A percentile compares a stretch with the other conserved stretches of the same genome.
Conservation (phyloP, 2,888 invertebrate species). For the Myathropa florea region DNA sequence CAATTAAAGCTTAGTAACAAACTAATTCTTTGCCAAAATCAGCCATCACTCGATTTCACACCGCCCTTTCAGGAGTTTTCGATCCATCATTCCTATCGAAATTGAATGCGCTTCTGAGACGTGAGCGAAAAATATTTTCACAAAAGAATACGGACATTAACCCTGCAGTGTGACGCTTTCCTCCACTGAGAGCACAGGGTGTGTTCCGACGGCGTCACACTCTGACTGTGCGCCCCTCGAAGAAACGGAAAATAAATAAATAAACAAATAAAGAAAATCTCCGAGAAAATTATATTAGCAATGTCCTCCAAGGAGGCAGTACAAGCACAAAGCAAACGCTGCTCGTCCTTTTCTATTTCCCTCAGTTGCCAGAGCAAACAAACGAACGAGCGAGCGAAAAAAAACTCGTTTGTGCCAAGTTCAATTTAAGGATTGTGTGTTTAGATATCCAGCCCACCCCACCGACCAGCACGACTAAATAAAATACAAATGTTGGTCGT, state of each 20-base stretch:
- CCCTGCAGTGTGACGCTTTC: slow-evolving; percentile 7
- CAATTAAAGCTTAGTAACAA: no score
- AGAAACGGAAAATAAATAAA: slow-evolving; percentile 47
- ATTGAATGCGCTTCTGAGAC: no score
- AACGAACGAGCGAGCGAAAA: slow-evolving; percentile 5
- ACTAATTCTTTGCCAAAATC: no score
- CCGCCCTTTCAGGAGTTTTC: no score
- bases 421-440: slow-evolving; percentile 59
- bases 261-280: slow-evolving; percentile 48
- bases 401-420: slow-evolving; percentile 48
- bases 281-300: slow-evolving; percentile 54
- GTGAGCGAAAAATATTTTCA: not conserved
- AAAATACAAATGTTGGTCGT: slow-evolving; percentile 61
- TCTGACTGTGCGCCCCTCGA: not conserved
- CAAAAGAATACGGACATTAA: slow-evolving; percentile 34
- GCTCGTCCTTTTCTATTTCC: slow-evolving; percentile 27
- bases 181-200: no score
- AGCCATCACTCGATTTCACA: no score
- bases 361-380: slow-evolving; percentile 37
- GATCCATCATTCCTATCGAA: no score
- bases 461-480: slow-evolving; percentile 14
- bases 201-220: not conserved
- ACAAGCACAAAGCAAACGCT: slow-evolving; percentile 39
- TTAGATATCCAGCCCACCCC: slow-evolving; percentile 25
- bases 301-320: slow-evolving; percentile 24